Evolutionary conservation across 2,888 invertebrate genomes (phyloP).

Genomic region (Colostygia pectinataria): DNA sequence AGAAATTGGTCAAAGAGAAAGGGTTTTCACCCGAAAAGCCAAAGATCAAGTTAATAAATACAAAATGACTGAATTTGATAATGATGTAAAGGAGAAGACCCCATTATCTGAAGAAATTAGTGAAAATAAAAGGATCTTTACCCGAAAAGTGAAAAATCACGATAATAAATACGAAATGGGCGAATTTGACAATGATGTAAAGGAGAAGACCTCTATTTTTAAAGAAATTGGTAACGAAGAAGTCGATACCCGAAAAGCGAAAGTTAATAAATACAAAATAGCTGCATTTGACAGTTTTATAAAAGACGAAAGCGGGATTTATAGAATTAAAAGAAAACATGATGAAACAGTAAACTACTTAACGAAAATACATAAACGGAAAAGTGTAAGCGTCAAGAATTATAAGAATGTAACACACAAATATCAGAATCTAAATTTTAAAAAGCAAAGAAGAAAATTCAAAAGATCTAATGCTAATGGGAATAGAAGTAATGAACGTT

Average conservation of each 20-base stretch:
- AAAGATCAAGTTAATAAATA: too few relatives aligned
- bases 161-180: background rate
- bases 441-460: background rate
- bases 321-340: conserved; percentile 6
- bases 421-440: background rate
- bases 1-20: too few relatives aligned
- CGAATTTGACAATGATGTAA: too few relatives aligned
- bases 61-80: too few relatives aligned
- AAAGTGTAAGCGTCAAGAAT: background rate
- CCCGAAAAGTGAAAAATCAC: background rate
- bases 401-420: too few relatives aligned
- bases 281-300: conserved; percentile 15
- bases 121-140: background rate
- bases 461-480: background rate
- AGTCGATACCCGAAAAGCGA: too few relatives aligned
- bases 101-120: background rate
- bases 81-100: background rate
- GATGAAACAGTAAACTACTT: background rate
- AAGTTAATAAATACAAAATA: background rate
- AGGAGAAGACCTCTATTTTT: too few relatives aligned
- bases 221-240: too few relatives aligned
- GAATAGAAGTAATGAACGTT: background rate
- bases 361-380: too few relatives aligned
- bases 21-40: too few relatives aligned
- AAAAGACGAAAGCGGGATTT: conserved; percentile 10